Percentiles rank a stretch among this genome's conserved stretches.
phyloP scores from a whole-genome alignment of 2,888 invertebrate genomes.

The Morinoia aosen region DNA sequence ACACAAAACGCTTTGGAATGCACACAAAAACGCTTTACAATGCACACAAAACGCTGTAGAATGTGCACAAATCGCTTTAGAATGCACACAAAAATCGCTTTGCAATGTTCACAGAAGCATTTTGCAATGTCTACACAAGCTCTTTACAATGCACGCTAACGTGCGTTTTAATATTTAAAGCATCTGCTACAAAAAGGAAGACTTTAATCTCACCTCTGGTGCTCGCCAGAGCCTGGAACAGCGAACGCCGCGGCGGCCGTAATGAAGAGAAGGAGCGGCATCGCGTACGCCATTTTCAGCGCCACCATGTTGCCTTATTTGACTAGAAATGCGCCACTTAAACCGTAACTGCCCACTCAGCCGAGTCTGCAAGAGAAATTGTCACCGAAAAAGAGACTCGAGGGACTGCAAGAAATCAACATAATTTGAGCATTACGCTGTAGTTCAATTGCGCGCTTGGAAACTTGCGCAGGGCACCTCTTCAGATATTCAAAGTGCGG shows the following conservation, averaged over 20 bases:
- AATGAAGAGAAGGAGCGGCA: constrained; percentile 13
- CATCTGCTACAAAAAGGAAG: neutral
- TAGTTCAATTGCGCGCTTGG: neutral
- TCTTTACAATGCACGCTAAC: neutral
- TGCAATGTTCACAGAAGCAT: too few relatives aligned
- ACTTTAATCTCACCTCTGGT: neutral
- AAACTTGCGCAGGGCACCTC: neutral
- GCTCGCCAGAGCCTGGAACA: neutral
- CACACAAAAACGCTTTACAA: too few relatives aligned
- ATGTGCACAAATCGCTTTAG: too few relatives aligned
- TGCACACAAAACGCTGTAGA: too few relatives aligned
- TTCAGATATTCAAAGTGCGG: neutral
- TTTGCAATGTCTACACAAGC: too few relatives aligned
- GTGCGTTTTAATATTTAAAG: neutral
- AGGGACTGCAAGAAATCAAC: neutral
- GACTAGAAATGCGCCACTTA: constrained; percentile 24
- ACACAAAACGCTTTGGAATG: too few relatives aligned
- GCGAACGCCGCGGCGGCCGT: neutral
- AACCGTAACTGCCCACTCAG: constrained; percentile 22
- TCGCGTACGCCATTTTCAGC: neutral
- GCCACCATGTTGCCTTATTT: constrained; percentile 25
- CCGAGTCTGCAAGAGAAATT: constrained; percentile 20
- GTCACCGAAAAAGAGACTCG: neutral
- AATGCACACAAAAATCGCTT: too few relatives aligned
- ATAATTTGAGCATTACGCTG: neutral